These are phyloP conservation scores for Piezodorus guildinii DNA, from an alignment of 1,140 invertebrate species.

Conservation along the genomic window DNA sequence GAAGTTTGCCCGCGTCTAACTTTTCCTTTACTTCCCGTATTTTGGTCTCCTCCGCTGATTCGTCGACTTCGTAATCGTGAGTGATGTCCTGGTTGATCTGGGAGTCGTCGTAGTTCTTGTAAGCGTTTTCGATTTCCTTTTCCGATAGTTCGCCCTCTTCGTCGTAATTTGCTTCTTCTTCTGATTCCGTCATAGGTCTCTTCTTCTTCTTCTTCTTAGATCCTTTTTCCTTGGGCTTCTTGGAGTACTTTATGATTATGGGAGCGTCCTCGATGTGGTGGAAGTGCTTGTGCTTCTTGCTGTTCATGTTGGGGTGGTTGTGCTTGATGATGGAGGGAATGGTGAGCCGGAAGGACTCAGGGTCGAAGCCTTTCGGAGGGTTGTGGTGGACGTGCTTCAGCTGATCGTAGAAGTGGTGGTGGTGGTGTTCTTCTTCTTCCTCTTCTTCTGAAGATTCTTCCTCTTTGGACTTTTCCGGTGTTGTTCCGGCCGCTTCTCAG, in stretches of 20 bases:
- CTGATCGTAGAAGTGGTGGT: slow-evolving; percentile 20
- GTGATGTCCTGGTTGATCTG: not conserved
- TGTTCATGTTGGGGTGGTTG: not conserved
- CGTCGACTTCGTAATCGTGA: not conserved
- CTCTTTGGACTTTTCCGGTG: not conserved
- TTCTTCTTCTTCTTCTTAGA: slow-evolving; percentile 11
- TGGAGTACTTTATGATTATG: not conserved
- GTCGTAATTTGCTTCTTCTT: slow-evolving; percentile 12
- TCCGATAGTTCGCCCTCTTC: slow-evolving; percentile 10
- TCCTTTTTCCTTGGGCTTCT: slow-evolving; percentile 2
- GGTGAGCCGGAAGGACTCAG: slow-evolving; percentile 1
- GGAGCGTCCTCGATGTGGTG: slow-evolving; percentile 17
- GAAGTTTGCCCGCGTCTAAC: not conserved
- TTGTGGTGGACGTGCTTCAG: slow-evolving; percentile 15
- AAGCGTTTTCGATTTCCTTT: slow-evolving; percentile 20
- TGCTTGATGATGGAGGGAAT: not conserved
- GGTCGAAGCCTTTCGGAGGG: slow-evolving; percentile 4
- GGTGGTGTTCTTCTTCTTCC: slow-evolving; percentile 14
- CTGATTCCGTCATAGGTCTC: not conserved
- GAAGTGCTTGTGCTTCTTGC: slow-evolving; percentile 19
- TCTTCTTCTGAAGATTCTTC: not conserved
- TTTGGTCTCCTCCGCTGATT: slow-evolving; percentile 6
- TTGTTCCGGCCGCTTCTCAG: too few relatives aligned
- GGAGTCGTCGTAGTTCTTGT: slow-evolving; percentile 15
- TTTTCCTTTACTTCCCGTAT: not conserved